Base-by-base conservation (phyloP, 1,140 invertebrate species). In the Atta colombica region DNA sequence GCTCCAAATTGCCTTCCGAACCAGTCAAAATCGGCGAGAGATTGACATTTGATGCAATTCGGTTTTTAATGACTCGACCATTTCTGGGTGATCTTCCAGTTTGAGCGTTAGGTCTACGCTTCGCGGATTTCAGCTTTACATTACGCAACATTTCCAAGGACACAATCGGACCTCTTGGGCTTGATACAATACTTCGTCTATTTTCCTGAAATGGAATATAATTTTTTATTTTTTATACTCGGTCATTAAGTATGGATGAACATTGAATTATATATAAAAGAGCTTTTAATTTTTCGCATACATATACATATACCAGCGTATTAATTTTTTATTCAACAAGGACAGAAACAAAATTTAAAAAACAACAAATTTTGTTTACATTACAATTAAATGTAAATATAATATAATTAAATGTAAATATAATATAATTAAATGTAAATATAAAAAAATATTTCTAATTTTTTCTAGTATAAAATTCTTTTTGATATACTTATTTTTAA, bases 71-170 rank as follows among this genome's bases (percentile, higher is more conserved):
- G 7, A 89, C 72, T 12, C 89, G 85, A 3, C 85, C 85, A 68
- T 89, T 91, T 25, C 90, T 89, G 1, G 94, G 93, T 10, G 93
- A 93, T 86, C 88, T 89, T 18, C 85, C n/a, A 7, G 63, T 74
- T 12, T 89, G 85, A 21, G 92, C 87, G 53, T 21, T 87, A 10
- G 66, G 10, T 88, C 87, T 91, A n/a, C 92, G 89, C 72, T 89
- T 89, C 16, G 90, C 89, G 12, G 93, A 93, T 72, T 93, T 93
- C 7, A 95, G 71, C 78, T 95, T 95, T 0, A 95, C 94, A 77
- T 91, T 94, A 3, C 91, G 91, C 49, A 95, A 71, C 93, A 95
- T 94, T 18, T 95, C 94, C 49, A 92, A 39, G 0, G 94, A 94
- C 51, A 94, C 87, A 4, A 89, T 85, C 0, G 93, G 92, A 8